Base-by-base conservation (phyloP, 35 echinoderm and acorn worm genomes). In the Lytechinus variegatus region DNA sequence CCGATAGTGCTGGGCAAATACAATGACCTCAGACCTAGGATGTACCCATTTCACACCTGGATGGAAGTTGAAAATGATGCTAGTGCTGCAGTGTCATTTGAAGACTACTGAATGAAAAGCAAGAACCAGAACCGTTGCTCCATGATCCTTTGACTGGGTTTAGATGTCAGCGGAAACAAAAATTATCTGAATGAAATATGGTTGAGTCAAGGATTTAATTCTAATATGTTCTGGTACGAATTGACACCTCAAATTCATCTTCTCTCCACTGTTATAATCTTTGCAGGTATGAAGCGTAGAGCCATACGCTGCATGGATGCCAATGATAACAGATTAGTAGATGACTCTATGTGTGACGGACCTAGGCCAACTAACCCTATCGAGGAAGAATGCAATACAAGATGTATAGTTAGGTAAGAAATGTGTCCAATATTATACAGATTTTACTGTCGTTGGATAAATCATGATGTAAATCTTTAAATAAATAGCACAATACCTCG, bases 401-500 rank as follows among this genome's bases (percentile, higher is more conserved):
- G 95, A 52, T 97, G 97, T 86, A 55, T 27, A 55, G 54, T 97
- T 28, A 87, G 86, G 97, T 97, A 95, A 86, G 97, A 56, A 27
- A 55, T 56, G 16, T 61, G 33, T 86, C 10, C 27, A 2, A 11
- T 87, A 27, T 87, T 87, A 5, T 16, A 8, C 27, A 8, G 33
- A 28, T 4, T 28, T 24, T n/a, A 27, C 33, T 3, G 16, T 0
- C 0, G 33, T n/a, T 87, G 16, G 16, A 28, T 8, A 28, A 27
- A 87, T 87, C 5, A 58, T 9, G 56, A 13, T 87, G 16, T 8
- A 87, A 87, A 87, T 2, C n/a, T 10, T 51, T 7, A 9, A 51
- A 0, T 24, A 28, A 87, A 28, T 44, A 44, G 33, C 33, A 44
- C 33, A 44, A 44, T 44, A 44, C 33, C 33, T 44, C 33, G 2